phyloP scores from a whole-genome alignment of 2,888 invertebrate species.

The Ichneumoninae sp. region DNA sequence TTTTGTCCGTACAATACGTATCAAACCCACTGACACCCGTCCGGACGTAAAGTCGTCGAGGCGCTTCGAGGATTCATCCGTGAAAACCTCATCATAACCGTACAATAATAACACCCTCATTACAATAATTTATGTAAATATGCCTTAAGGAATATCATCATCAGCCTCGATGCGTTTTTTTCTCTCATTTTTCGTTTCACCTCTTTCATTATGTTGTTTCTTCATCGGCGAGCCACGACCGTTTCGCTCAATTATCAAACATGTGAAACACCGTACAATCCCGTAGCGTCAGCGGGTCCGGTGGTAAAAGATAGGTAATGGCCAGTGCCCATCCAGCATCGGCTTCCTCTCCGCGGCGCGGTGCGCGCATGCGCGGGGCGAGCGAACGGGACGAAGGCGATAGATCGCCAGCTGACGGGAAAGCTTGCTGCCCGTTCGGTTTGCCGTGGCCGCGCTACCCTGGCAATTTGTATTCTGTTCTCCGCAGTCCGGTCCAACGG shows the following conservation, averaged over 20 bases:
- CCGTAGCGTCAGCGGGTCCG: constrained; percentile 6
- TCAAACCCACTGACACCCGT: too few species aligned
- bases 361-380: neutral
- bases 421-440: constrained; percentile 30
- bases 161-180: neutral
- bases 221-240: constrained; percentile 31
- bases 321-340: neutral
- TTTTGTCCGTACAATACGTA: too few species aligned
- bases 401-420: constrained; percentile 57
- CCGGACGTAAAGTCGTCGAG: neutral
- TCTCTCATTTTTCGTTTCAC: constrained; percentile 9
- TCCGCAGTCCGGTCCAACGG: constrained; percentile 29
- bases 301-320: neutral
- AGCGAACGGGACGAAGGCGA: constrained; percentile 48
- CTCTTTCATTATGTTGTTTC: constrained; percentile 17
- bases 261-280: constrained; percentile 56
- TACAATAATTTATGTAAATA: constrained; percentile 61
- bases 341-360: constrained; percentile 8
- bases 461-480: constrained; percentile 56
- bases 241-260: constrained; percentile 56
- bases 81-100: constrained; percentile 58
- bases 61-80: neutral
- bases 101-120: constrained; percentile 52
- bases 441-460: constrained; percentile 29
- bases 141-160: constrained; percentile 39